Conservation (phyloP, 2,888 invertebrate genomes). For the Drosophila kambysellisi region DNA sequence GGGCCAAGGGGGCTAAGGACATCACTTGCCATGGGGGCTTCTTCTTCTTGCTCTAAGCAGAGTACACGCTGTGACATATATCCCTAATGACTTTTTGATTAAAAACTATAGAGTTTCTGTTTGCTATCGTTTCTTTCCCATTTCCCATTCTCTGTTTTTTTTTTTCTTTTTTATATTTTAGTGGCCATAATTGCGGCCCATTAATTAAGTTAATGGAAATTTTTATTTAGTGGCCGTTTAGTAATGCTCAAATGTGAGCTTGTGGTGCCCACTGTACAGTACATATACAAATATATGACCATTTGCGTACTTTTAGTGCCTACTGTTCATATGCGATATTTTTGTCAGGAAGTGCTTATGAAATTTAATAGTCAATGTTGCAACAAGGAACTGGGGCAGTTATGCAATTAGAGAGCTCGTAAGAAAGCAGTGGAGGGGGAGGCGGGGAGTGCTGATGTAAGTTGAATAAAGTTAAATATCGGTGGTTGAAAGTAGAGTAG, state of each 20-base stretch:
- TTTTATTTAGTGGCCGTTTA: slow-evolving; percentile 66
- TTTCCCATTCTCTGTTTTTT: not conserved
- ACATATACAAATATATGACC: slow-evolving; percentile 6
- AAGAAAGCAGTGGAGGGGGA: not conserved
- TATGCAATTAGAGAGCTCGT: slow-evolving; percentile 48
- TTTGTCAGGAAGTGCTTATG: slow-evolving; percentile 43
- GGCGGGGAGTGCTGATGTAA: not conserved
- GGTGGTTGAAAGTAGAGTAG: not conserved
- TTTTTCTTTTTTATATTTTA: slow-evolving; percentile 53
- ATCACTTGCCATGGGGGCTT: slow-evolving; percentile 3
- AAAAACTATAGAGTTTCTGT: slow-evolving; percentile 77
- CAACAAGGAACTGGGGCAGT: slow-evolving; percentile 26
- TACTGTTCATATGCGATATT: slow-evolving; percentile 56
- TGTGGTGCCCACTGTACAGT: slow-evolving; percentile 8
- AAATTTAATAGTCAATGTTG: slow-evolving; percentile 48
- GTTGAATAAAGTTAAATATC: not conserved
- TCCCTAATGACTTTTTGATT: slow-evolving; percentile 75
- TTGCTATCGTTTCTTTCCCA: slow-evolving; percentile 23
- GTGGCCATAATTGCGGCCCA: slow-evolving; percentile 72
- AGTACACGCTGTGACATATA: slow-evolving; percentile 69
- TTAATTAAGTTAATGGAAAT: slow-evolving; percentile 80
- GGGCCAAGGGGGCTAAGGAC: not conserved
- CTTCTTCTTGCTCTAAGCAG: slow-evolving; percentile 5
- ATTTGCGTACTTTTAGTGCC: slow-evolving; percentile 46
- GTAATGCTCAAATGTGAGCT: slow-evolving; percentile 33